Evolutionary conservation across 2,888 invertebrate species (phyloP).

Genomic region (Hirudinaria manillensis): DNA sequence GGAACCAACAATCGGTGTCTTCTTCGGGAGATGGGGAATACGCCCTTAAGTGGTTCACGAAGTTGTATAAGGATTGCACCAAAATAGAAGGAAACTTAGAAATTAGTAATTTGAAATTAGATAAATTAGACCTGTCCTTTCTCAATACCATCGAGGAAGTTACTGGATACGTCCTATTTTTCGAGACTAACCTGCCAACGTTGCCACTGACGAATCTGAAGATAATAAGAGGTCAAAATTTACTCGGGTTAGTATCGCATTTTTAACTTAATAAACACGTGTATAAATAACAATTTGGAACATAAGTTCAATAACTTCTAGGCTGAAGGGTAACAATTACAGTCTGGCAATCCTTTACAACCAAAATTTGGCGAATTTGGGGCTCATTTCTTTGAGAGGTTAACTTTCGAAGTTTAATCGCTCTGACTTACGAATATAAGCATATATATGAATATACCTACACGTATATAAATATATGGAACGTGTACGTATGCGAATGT

Average conservation of each 20-base stretch:
- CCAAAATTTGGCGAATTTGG: too few relatives aligned
- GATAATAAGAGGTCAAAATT: neutral
- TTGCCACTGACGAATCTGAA: neutral
- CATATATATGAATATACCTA: too few relatives aligned
- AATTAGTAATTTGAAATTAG: neutral
- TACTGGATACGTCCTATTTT: neutral
- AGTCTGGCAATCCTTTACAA: too few relatives aligned
- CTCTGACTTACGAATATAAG: too few relatives aligned
- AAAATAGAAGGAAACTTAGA: constrained; percentile 7
- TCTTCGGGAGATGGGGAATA: neutral
- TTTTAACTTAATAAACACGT: too few relatives aligned
- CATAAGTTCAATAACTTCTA: too few relatives aligned
- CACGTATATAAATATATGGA: too few relatives aligned
- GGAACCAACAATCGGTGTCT: neutral
- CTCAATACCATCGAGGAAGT: constrained; percentile 1
- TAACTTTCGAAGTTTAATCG: too few relatives aligned
- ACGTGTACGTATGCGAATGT: too few relatives aligned
- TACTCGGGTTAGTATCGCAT: neutral
- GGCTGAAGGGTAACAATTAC: too few relatives aligned
- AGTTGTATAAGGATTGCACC: neutral
- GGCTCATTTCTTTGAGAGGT: too few relatives aligned
- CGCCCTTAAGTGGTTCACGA: neutral
- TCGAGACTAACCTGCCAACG: neutral
- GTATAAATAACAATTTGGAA: too few relatives aligned
- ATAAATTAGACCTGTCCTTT: neutral